Evolutionary conservation across 1,140 invertebrate genomes (phyloP), one percentile per base, ranked within the genome.

Genomic region (Venturia canescens): DNA sequence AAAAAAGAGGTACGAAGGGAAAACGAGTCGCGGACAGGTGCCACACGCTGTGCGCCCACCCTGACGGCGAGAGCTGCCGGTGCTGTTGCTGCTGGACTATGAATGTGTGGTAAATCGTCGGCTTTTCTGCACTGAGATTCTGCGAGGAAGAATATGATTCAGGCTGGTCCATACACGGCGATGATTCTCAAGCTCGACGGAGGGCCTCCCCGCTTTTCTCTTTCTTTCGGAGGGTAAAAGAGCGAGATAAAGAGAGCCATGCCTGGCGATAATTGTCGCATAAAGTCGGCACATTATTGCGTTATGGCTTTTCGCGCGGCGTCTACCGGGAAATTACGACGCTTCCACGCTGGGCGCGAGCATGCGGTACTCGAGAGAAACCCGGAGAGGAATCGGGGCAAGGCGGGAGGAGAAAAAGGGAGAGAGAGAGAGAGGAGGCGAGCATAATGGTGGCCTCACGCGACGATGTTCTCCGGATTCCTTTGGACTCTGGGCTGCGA

Each of bases 251-350:
- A 53, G 71, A 48, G 71, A 53, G 9, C 21, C 26, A 16, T 44
- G 53, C 53, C 80, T 84, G 86, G 88, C 89, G 88, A 90, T 90
- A 91, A 90, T 90, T 88, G 88, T 89, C 89, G 87, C 85, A 90
- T 91, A 90, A 91, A 91, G 88, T 91, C 85, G 86, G 84, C 86
- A 90, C 85, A 90, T 91, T 91, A 91, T 90, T 89, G 86, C 87
- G 87, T 89, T 88, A 90, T 88, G 84, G 83, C 83, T 82, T 86
- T 86, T 83, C 84, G 74, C 84, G 74, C 82, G 75, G 85, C 81
- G 83, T 27, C 53, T 83, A 82, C 83, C 83, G 83, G 83, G 84
- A 89, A 88, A 88, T 90, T 87, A 87, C 85, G 82, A 82, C 83
- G 80, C 71, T 88, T 85, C 80, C 83, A 80, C 81, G 79, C 63